A percentile compares a stretch with the other conserved stretches of the same genome.
Conservation (phyloP, 35 echinoderm and acorn worm genomes). For the Ophiothrix spiculata region DNA sequence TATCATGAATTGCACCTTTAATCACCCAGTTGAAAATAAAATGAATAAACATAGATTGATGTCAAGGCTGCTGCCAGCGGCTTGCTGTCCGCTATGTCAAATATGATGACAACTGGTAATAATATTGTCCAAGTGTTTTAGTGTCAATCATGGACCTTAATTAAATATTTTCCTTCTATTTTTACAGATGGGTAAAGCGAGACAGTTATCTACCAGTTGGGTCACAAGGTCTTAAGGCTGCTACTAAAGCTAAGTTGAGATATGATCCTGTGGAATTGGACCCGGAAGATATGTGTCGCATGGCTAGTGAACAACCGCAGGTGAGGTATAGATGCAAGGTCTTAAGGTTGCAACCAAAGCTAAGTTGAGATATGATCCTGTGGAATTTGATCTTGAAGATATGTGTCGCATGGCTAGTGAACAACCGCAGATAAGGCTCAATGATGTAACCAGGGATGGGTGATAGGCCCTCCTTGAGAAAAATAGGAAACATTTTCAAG, state of each 20-base stretch:
- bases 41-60: too few species aligned
- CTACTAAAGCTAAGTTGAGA: conserved; percentile 88
- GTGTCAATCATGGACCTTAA: too few species aligned
- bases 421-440: conserved; percentile 85
- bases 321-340: conserved; percentile 74
- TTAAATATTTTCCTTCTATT: not conserved
- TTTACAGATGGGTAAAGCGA: conserved; percentile 89
- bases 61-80: too few species aligned
- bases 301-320: conserved; percentile 96
- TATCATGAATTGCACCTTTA: too few species aligned
- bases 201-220: conserved; percentile 98
- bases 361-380: conserved; percentile 91
- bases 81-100: too few species aligned
- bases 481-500: too few species aligned
- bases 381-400: conserved; percentile 84
- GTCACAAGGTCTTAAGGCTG: conserved; percentile 89
- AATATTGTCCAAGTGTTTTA: too few species aligned
- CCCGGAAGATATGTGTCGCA: conserved; percentile 95
- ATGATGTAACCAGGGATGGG: too few species aligned
- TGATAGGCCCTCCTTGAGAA: too few species aligned
- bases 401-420: conserved; percentile 99
- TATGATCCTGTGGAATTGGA: conserved; percentile 95
- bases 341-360: conserved; percentile 94
- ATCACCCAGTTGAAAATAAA: too few species aligned
- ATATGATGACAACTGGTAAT: too few species aligned